phyloP scores from a whole-genome alignment of 2,888 invertebrate species.

The Calliphora vomitoria region DNA sequence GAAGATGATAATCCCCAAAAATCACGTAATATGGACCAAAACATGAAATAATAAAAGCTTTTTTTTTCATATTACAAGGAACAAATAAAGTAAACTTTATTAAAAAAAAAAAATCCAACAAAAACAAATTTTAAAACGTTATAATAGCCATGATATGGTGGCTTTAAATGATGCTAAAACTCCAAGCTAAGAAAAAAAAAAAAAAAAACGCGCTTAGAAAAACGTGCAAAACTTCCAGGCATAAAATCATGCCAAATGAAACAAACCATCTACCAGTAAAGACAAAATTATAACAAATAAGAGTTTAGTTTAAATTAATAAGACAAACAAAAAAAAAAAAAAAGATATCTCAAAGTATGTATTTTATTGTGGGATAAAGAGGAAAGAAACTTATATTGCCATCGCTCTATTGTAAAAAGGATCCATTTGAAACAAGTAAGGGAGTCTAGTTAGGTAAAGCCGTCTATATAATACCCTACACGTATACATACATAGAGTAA shows the following conservation, averaged over 20 bases:
- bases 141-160: conserved; percentile 42
- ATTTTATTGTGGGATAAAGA: background rate
- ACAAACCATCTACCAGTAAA: background rate
- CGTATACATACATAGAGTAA: too few relatives aligned
- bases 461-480: too few relatives aligned
- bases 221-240: conserved; percentile 69
- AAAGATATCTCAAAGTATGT: background rate
- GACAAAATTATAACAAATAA: conserved; percentile 56
- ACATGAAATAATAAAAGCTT: background rate
- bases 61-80: conserved; percentile 12
- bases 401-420: background rate
- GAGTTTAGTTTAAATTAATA: conserved; percentile 39
- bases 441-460: too few relatives aligned
- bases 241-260: conserved; percentile 70
- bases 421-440: background rate
- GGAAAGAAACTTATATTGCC: background rate
- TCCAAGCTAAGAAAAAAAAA: conserved; percentile 21
- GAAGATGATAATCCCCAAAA: conserved; percentile 51
- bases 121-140: conserved; percentile 21
- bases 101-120: conserved; percentile 19
- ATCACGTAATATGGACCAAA: conserved; percentile 61
- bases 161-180: conserved; percentile 27
- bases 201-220: conserved; percentile 44
- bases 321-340: background rate
- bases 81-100: conserved; percentile 54